Evolutionary conservation across 1,140 invertebrate species (phyloP).

Genomic region (Leptoteleia sp.): DNA sequence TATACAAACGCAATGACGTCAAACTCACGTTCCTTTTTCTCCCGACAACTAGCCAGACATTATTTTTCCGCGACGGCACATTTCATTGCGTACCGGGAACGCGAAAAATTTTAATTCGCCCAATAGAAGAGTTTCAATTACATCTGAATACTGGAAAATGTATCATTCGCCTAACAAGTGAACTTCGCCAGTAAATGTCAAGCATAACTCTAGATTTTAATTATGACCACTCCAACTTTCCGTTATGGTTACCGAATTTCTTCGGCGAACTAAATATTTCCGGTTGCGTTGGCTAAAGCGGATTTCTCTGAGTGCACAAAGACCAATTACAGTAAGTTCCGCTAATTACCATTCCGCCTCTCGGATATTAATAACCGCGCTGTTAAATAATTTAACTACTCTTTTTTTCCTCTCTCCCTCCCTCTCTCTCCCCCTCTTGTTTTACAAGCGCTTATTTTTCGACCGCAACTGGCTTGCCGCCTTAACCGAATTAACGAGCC

Average conservation of each 20-base stretch:
- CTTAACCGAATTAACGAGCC: conserved; percentile 40
- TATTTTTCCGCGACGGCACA: too few species aligned
- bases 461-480: conserved; percentile 18
- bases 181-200: conserved; percentile 25
- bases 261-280: conserved; percentile 44
- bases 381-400: conserved; percentile 39
- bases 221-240: conserved; percentile 41
- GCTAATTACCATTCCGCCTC: conserved; percentile 51
- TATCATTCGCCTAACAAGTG: conserved; percentile 15
- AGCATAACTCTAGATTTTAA: conserved; percentile 39
- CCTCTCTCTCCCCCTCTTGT: not conserved
- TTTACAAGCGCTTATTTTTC: conserved; percentile 29
- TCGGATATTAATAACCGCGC: conserved; percentile 41
- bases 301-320: conserved; percentile 49
- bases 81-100: too few species aligned
- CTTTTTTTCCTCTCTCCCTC: too few species aligned
- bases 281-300: conserved; percentile 38
- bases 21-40: too few species aligned
- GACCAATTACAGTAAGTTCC: conserved; percentile 50
- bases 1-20: too few species aligned
- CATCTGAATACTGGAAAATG: conserved; percentile 10
- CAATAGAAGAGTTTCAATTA: not conserved
- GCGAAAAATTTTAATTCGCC: not conserved
- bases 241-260: conserved; percentile 51
- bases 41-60: too few species aligned